Evolutionary conservation across 2,888 invertebrate species (phyloP), one percentile per base, ranked within the genome.

Genomic region (Pantelozetes paolii): DNA sequence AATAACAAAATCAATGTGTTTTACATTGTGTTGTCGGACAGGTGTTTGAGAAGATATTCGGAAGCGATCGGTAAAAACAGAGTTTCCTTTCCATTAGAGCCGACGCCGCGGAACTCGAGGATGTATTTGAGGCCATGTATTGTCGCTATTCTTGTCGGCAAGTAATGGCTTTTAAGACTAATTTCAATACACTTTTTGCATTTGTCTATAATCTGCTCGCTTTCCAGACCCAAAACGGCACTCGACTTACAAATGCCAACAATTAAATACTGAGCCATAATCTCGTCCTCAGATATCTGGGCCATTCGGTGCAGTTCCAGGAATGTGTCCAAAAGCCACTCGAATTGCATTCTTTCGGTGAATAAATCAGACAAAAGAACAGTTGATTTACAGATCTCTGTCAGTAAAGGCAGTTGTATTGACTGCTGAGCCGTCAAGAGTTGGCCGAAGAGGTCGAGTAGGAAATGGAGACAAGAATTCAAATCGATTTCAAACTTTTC

Each of bases 401-500:
- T 78, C 9, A 79, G 73, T 13, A 79, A 72, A 18, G 74, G 74
- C 32, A 74, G 48, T 40, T 62, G 36, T 15, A 30, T 28, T 23
- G 79, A 71, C 11, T 79, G 79, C 48, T 74, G 71, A 18, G 76
- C 57, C 18, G 74, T 45, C 13, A 45, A 62, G n/a, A 76, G 9
- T 75, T 94, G 92, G 0, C 90, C 87, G 78, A 92, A 93, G 42
- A 96, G 87, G 82, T 97, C 96, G 82, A 94, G 87, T 23, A 97
- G 85, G 81, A 97, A 89, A 81, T 94, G 93, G 72, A 96, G 83
- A 83, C 96, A 97, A 75, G 96, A 97, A 82, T 91, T 90, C 40
- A 95, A 86, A 83, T 97, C 96, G 48, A 97, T 86, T 15, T 88
- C 89, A 76, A 87, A 87, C 71, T 84, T 84, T 69, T 69, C 69